phyloP scores from a whole-genome alignment of 2,888 invertebrate species.

The Philereme vetulata region DNA sequence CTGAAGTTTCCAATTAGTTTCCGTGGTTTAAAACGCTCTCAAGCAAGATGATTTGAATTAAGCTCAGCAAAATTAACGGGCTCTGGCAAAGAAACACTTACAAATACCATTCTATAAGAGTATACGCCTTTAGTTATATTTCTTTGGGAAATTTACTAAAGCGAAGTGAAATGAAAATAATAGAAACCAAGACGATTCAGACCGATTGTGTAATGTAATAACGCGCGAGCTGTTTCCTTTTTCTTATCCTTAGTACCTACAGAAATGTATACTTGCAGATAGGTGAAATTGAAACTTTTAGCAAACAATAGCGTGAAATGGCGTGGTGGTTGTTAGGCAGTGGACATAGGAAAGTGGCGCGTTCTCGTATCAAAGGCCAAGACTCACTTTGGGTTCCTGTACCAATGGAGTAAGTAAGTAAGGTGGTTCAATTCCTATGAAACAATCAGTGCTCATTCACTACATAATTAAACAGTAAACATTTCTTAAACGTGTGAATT shows the following conservation, averaged over 20 bases:
- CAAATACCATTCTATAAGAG: background rate
- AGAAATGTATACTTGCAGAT: conserved; percentile 1
- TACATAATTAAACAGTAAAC: too few relatives aligned
- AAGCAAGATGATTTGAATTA: conserved; percentile 7
- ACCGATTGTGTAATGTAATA: conserved; percentile 19
- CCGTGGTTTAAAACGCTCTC: conserved; percentile 11
- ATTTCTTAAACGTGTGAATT: too few relatives aligned
- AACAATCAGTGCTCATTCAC: too few relatives aligned
- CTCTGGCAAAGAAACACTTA: conserved; percentile 5
- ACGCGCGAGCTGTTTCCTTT: background rate
- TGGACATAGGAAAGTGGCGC: too few relatives aligned
- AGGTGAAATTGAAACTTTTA: conserved; percentile 13
- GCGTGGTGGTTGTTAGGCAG: too few relatives aligned
- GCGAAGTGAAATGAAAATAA: conserved; percentile 11
- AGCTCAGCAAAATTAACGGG: conserved; percentile 7
- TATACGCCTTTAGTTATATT: conserved; percentile 13
- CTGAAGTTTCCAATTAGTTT: conserved; percentile 5
- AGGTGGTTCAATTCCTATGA: too few relatives aligned
- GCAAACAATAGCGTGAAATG: conserved; percentile 11
- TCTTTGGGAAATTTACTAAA: conserved; percentile 6
- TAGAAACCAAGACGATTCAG: conserved; percentile 2
- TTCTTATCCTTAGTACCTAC: background rate
- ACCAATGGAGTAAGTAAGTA: too few relatives aligned
- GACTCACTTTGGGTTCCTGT: too few relatives aligned
- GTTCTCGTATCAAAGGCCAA: too few relatives aligned